A percentile compares a stretch with the other conserved stretches of the same genome.
Conservation (phyloP, 2,113 vertebrate species). For the Daubentonia madagascariensis region DNA sequence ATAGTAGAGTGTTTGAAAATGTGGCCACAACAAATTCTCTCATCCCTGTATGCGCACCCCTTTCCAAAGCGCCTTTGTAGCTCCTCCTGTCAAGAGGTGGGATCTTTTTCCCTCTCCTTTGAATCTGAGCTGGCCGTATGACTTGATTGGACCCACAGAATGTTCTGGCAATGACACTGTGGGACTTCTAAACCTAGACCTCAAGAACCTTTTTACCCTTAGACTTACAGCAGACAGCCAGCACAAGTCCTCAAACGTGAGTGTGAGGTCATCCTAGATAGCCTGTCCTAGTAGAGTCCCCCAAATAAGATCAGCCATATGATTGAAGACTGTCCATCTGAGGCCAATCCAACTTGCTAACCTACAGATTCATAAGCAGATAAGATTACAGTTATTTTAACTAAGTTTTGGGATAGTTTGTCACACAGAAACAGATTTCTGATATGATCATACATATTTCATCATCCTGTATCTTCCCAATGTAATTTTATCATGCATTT, state of each 20-base stretch:
- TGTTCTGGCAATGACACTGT: neutral
- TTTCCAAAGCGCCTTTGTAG: neutral
- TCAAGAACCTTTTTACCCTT: neutral
- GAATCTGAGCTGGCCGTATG: neutral
- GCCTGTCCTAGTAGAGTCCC: neutral
- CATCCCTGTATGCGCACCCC: neutral
- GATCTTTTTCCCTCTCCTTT: neutral
- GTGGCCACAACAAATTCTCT: neutral
- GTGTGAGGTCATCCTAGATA: neutral
- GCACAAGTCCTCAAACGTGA: neutral
- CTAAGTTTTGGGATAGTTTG: neutral
- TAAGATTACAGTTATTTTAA: neutral
- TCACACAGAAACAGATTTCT: neutral
- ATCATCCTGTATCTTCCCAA: neutral
- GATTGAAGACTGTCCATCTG: neutral
- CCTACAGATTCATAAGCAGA: neutral
- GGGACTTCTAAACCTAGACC: neutral
- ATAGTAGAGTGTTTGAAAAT: neutral
- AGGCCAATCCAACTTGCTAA: neutral
- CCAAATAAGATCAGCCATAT: neutral
- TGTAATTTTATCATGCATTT: neutral
- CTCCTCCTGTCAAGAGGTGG: neutral
- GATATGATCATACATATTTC: neutral
- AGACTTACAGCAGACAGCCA: neutral
- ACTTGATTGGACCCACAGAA: neutral